Base-by-base conservation (phyloP, 2,888 invertebrate genomes). In the Carabus problematicus region DNA sequence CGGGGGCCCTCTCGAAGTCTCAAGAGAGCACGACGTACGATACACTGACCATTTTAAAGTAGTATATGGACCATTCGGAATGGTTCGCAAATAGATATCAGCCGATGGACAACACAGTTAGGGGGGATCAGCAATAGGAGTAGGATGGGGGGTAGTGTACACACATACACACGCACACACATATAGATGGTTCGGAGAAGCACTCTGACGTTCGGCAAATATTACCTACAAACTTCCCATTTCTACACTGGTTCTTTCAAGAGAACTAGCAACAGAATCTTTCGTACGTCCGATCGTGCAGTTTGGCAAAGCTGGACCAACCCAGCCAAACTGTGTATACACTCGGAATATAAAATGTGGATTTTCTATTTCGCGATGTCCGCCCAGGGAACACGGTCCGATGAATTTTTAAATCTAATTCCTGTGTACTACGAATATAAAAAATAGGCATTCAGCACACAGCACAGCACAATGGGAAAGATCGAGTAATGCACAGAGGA, bases 31-130 rank as follows among this genome's bases (percentile, higher is more conserved):
- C 29, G 56, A 9, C 62, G 56, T 61, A 29, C 6, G n/a, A 61
- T 69, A 60, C 67, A 78, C 76, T 80, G 81, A 80, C 80, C 81
- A 78, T 79, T 82, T 81, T 80, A 80, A 80, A 82, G 79, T 79
- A 79, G 58, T 58, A n/a, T n/a, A 56, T 55, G 42, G 67, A 54
- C 67, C 67, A 68, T 52, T 47, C 49, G 16, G 54, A 40, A 7
- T 54, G 29, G 76, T 78, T 76, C 76, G 78, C 78, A 80, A 80
- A 81, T 80, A 78, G 80, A 80, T 79, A 79, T 79, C 77, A 76
- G 76, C 19, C 52, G 9, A 12, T 52, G 9, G 52, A 18, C 52
- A 29, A 29, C 52, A 52, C 9, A 52, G 8, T 16, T 14, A 18
- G 52, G 18, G 49, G 18, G 18, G 49, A 45, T 12, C 45, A 14